phyloP scores from a whole-genome alignment of 2,888 invertebrate genomes.

The Lochmaea capreae region DNA sequence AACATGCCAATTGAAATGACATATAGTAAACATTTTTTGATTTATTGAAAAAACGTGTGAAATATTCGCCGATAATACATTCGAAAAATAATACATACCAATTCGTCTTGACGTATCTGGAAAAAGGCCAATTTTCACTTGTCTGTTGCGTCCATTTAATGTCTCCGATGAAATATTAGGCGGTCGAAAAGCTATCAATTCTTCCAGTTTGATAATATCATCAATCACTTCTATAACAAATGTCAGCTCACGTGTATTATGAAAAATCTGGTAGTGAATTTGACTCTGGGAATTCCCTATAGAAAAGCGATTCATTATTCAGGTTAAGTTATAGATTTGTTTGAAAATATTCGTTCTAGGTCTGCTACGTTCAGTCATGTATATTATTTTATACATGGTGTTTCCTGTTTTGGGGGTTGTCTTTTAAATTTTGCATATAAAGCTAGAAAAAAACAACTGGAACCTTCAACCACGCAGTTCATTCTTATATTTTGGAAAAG shows the following conservation, averaged over 20 bases:
- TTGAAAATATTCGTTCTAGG: too few relatives aligned
- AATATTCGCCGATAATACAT: slow-evolving; percentile 6
- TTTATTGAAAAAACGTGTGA: not conserved
- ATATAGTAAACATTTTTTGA: not conserved
- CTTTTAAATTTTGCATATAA: too few relatives aligned
- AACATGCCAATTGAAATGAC: too few relatives aligned
- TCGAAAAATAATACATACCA: slow-evolving; percentile 20
- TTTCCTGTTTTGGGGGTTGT: too few relatives aligned
- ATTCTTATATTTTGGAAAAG: too few relatives aligned
- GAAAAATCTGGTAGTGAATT: slow-evolving; percentile 1
- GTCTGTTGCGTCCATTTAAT: slow-evolving; percentile 30
- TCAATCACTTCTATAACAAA: slow-evolving; percentile 51
- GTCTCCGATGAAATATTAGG: slow-evolving; percentile 48
- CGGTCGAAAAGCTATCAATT: slow-evolving; percentile 51
- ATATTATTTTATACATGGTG: too few relatives aligned
- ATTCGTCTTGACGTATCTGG: slow-evolving; percentile 14
- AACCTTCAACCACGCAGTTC: too few relatives aligned
- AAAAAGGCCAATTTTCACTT: slow-evolving; percentile 28
- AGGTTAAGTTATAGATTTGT: too few relatives aligned
- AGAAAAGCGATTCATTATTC: too few relatives aligned
- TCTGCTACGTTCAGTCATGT: too few relatives aligned
- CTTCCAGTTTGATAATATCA: slow-evolving; percentile 51
- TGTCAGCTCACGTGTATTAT: slow-evolving; percentile 41
- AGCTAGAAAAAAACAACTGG: too few relatives aligned
- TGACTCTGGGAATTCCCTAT: not conserved